These are phyloP conservation scores for Acronicta aceris DNA, from an alignment of 2,888 invertebrate genomes.

Conservation along the genomic window DNA sequence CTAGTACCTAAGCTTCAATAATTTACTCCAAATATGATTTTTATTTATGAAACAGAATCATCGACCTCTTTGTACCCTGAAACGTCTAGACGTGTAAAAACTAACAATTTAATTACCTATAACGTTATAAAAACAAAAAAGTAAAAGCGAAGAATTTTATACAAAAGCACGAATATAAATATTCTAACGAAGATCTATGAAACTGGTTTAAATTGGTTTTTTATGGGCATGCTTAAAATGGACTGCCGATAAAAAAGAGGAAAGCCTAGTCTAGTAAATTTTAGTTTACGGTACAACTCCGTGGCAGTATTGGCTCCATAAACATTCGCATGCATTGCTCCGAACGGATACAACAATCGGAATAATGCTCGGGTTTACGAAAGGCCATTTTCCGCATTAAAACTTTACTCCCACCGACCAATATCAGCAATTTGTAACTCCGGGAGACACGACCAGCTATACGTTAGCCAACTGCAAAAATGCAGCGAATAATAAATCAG, in stretches of 20 bases:
- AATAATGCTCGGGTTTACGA: slow-evolving; percentile 67
- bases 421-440: slow-evolving; percentile 64
- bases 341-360: slow-evolving; percentile 71
- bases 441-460: slow-evolving; percentile 36
- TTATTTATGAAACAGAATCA: slow-evolving; percentile 3
- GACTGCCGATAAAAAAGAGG: slow-evolving; percentile 68
- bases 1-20: slow-evolving; percentile 1
- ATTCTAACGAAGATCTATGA: slow-evolving; percentile 52
- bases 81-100: slow-evolving; percentile 24
- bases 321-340: slow-evolving; percentile 76
- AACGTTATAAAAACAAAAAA: slow-evolving; percentile 13
- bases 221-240: slow-evolving; percentile 69
- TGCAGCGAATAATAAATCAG: background rate
- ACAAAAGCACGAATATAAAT: slow-evolving; percentile 41
- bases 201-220: slow-evolving; percentile 64
- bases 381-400: slow-evolving; percentile 66
- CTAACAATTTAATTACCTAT: slow-evolving; percentile 16
- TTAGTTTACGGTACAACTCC: slow-evolving; percentile 75
- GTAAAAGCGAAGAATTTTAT: slow-evolving; percentile 13
- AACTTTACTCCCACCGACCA: slow-evolving; percentile 63
- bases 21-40: background rate
- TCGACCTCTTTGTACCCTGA: background rate
- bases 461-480: slow-evolving; percentile 20
- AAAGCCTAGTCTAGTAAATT: slow-evolving; percentile 76
- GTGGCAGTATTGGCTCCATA: slow-evolving; percentile 74